Percentiles rank a stretch among this genome's conserved stretches.
phyloP scores from a whole-genome alignment of 2,888 invertebrate species.

The Lasius platythorax region DNA sequence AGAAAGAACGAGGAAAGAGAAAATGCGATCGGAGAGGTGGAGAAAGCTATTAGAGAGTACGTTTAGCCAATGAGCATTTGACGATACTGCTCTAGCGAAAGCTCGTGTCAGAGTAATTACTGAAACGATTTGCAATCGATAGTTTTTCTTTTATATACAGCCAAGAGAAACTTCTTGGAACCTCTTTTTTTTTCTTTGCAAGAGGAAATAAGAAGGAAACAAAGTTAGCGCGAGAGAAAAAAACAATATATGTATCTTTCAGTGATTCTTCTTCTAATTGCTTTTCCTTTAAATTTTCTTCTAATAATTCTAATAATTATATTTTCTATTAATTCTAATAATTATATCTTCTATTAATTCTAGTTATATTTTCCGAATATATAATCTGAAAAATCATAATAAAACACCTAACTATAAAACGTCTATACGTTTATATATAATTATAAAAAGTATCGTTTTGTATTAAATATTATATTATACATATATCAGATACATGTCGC shows the following conservation, averaged over 20 bases:
- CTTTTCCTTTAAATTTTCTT: not conserved
- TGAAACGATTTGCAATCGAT: slow-evolving; percentile 60
- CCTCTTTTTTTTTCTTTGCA: not conserved
- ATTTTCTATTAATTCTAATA: too few relatives aligned
- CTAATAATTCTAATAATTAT: not conserved
- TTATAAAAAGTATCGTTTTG: not conserved
- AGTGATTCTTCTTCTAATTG: not conserved
- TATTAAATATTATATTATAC: not conserved
- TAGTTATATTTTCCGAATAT: too few relatives aligned
- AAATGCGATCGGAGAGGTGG: slow-evolving; percentile 17
- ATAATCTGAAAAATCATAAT: too few relatives aligned
- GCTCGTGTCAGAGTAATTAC: slow-evolving; percentile 38
- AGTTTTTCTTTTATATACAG: slow-evolving; percentile 6
- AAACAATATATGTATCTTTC: not conserved
- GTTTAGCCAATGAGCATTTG: slow-evolving; percentile 59
- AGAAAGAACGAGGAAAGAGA: slow-evolving; percentile 13
- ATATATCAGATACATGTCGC: not conserved
- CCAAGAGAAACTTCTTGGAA: not conserved
- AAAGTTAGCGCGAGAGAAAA: not conserved
- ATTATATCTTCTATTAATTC: too few relatives aligned
- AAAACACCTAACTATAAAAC: not conserved
- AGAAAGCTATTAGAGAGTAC: slow-evolving; percentile 64
- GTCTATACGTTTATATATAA: not conserved
- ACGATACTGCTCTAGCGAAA: slow-evolving; percentile 28
- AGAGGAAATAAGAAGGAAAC: slow-evolving; percentile 4